These are phyloP conservation scores for Corythornis cristatus DNA, from an alignment of 2,113 vertebrate genomes.

Conservation along the genomic window DNA sequence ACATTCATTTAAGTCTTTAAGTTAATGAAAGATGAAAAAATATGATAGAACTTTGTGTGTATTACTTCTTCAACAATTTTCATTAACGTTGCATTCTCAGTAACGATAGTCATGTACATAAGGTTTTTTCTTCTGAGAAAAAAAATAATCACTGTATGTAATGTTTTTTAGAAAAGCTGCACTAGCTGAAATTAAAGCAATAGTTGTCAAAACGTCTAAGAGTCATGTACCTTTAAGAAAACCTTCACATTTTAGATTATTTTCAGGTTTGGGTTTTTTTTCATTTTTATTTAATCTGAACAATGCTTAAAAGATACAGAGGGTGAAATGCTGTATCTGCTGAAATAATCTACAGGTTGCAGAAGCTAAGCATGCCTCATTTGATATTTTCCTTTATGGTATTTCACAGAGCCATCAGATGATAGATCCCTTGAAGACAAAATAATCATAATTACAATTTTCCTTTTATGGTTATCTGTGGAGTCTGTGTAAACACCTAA, in stretches of 20 bases:
- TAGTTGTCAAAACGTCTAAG: background rate
- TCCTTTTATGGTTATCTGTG: background rate
- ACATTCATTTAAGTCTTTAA: background rate
- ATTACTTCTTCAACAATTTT: background rate
- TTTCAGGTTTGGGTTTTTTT: background rate
- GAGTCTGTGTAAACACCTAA: background rate
- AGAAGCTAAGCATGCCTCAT: background rate
- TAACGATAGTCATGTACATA: background rate
- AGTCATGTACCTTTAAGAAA: background rate
- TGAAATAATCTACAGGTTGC: background rate
- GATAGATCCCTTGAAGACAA: too few species aligned
- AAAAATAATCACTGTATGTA: background rate
- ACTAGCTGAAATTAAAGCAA: background rate
- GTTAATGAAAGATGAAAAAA: background rate
- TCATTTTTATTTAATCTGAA: background rate
- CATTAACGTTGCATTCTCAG: fast-evolving
- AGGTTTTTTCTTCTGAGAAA: background rate
- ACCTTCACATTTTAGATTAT: background rate
- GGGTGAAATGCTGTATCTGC: background rate
- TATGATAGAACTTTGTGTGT: fast-evolving
- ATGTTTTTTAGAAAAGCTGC: background rate
- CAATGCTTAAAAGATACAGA: background rate
- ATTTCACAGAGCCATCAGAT: too few species aligned
- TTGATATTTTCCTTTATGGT: background rate
- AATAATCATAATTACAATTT: background rate